Percentiles rank a stretch among this genome's conserved stretches.
phyloP scores from a whole-genome alignment of 2,113 vertebrate genomes.

The Mormoops blainvillei region DNA sequence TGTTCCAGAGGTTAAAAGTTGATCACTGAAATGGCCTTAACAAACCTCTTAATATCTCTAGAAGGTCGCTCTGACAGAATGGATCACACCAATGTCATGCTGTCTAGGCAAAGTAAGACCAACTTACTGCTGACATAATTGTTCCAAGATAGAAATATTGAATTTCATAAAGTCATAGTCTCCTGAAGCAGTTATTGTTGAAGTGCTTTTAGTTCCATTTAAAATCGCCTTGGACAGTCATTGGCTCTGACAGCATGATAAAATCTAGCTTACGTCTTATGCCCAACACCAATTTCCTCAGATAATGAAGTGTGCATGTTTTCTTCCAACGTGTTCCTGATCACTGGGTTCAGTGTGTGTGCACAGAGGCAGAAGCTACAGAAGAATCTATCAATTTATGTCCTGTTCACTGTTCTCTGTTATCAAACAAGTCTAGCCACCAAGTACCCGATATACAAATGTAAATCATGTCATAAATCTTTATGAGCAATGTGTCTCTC shows the following conservation, averaged over 20 bases:
- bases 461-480: background rate
- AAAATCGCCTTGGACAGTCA: background rate
- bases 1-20: conserved; percentile 33
- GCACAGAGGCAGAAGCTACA: background rate
- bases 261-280: background rate
- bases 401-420: background rate
- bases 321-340: conserved; percentile 5
- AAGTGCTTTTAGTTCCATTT: conserved; percentile 28
- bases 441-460: background rate
- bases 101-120: conserved; percentile 19
- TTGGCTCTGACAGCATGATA: conserved; percentile 5
- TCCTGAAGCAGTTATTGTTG: conserved; percentile 30
- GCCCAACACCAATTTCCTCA: background rate
- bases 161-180: conserved; percentile 45
- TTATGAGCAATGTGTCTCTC: background rate
- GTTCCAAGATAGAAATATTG: background rate
- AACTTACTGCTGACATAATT: conserved; percentile 50
- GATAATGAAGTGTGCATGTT: conserved; percentile 41
- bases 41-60: conserved; percentile 5
- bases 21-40: conserved; percentile 27
- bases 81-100: conserved; percentile 19
- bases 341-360: background rate
- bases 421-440: background rate
- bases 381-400: conserved; percentile 22
- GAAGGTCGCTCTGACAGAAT: conserved; percentile 16